A percentile compares a stretch with the other conserved stretches of the same genome.
Conservation (phyloP, 2,888 invertebrate species). For the Agriopis leucophaearia region DNA sequence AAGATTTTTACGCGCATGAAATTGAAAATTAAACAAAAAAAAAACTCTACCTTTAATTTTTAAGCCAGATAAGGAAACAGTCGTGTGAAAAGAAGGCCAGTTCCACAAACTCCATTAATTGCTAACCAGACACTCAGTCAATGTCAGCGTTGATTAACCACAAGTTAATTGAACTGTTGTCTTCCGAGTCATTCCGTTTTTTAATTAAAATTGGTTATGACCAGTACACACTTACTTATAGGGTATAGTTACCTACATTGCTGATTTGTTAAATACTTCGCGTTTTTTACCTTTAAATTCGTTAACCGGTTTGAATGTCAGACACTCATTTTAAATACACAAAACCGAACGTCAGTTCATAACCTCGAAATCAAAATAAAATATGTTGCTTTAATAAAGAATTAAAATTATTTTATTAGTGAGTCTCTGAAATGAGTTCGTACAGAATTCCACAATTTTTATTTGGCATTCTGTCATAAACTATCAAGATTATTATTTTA, state of each 20-base stretch:
- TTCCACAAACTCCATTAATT: conserved; percentile 27
- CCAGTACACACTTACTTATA: not conserved
- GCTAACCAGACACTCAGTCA: conserved; percentile 36
- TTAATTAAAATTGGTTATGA: conserved; percentile 6
- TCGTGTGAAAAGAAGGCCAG: conserved; percentile 29
- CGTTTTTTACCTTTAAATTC: not conserved
- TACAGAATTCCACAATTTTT: too few relatives aligned
- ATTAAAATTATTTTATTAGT: too few relatives aligned
- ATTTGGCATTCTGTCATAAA: too few relatives aligned
- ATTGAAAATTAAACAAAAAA: too few relatives aligned
- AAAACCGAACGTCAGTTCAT: not conserved
- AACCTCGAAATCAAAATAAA: not conserved
- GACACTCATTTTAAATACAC: not conserved
- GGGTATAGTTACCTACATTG: not conserved
- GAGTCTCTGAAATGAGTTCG: too few relatives aligned
- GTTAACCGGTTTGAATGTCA: too few relatives aligned
- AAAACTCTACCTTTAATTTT: not conserved
- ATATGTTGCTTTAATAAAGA: too few relatives aligned
- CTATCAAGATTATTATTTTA: too few relatives aligned
- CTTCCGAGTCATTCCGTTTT: conserved; percentile 21
- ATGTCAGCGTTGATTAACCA: conserved; percentile 45
- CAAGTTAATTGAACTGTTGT: conserved; percentile 30
- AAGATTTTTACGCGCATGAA: too few relatives aligned
- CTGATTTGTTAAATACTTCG: not conserved
- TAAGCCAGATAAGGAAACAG: conserved; percentile 12